These are phyloP conservation scores for Schrankia costaestrigalis DNA, from an alignment of 2,888 invertebrate species.

Conservation along the genomic window DNA sequence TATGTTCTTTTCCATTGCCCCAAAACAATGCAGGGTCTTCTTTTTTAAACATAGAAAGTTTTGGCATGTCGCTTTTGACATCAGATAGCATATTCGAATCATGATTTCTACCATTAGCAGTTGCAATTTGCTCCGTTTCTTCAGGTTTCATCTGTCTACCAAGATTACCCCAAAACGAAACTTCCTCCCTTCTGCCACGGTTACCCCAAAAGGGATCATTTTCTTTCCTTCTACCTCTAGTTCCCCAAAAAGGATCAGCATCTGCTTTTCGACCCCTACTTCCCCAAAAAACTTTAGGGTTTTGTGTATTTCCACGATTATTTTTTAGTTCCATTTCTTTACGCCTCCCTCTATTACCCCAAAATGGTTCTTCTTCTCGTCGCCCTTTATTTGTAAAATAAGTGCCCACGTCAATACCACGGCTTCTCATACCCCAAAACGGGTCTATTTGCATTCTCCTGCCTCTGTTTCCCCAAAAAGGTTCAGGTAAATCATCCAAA, in stretches of 20 bases:
- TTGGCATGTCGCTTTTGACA: slow-evolving; percentile 49
- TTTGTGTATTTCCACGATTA: slow-evolving; percentile 45
- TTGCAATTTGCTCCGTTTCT: slow-evolving; percentile 42
- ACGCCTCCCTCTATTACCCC: slow-evolving; percentile 39
- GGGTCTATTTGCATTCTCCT: slow-evolving; percentile 43
- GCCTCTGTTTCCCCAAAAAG: slow-evolving; percentile 59
- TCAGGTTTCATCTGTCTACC: slow-evolving; percentile 59
- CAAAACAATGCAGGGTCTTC: slow-evolving; percentile 41
- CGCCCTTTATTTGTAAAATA: slow-evolving; percentile 42
- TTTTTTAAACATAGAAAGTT: slow-evolving; percentile 45
- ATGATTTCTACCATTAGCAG: slow-evolving; percentile 42
- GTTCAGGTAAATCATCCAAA: slow-evolving; percentile 21
- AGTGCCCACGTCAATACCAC: slow-evolving; percentile 30
- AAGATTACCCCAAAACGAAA: slow-evolving; percentile 53
- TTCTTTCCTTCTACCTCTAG: slow-evolving; percentile 58
- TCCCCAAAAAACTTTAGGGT: slow-evolving; percentile 52
- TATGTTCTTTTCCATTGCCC: slow-evolving; percentile 46
- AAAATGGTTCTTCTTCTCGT: slow-evolving; percentile 36
- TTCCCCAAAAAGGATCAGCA: slow-evolving; percentile 71
- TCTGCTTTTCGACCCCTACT: slow-evolving; percentile 57
- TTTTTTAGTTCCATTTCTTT: slow-evolving; percentile 53
- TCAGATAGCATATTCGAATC: too few species aligned
- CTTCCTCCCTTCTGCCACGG: slow-evolving; percentile 41
- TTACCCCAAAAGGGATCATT: slow-evolving; percentile 53
- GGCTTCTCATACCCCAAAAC: slow-evolving; percentile 49